A percentile compares a stretch with the other conserved stretches of the same genome.
These are phyloP conservation scores for Eublepharis macularius DNA, from an alignment of 2,113 vertebrate genomes.

Conservation along the genomic window DNA sequence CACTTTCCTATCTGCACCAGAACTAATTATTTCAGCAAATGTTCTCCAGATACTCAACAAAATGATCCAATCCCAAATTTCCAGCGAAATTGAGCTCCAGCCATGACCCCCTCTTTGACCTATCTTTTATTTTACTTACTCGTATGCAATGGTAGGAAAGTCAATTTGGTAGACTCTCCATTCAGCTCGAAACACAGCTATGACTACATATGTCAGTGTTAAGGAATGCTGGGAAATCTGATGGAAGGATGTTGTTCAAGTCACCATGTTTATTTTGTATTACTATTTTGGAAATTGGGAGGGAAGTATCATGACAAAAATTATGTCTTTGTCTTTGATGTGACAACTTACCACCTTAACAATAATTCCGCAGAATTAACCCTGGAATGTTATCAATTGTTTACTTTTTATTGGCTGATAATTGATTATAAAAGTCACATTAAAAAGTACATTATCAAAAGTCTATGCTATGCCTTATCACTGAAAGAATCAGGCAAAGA, in stretches of 20 bases:
- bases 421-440: conserved; percentile 65
- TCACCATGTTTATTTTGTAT: conserved; percentile 44
- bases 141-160: neutral
- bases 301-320: conserved; percentile 38
- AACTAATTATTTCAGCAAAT: neutral
- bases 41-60: neutral
- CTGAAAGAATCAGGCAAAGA: conserved; percentile 66
- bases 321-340: conserved; percentile 52
- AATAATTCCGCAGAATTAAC: conserved; percentile 53
- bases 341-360: conserved; percentile 59
- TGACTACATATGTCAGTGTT: neutral
- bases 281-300: conserved; percentile 63
- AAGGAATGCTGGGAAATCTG: neutral
- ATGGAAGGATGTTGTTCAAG: neutral
- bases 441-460: conserved; percentile 65
- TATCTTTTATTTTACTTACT: neutral
- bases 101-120: no score
- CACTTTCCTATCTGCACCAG: neutral
- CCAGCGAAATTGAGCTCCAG: no score
- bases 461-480: conserved; percentile 64
- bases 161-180: neutral
- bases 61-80: neutral
- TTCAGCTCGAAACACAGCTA: no score
- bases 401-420: conserved; percentile 64
- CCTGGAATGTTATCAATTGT: conserved; percentile 58